Evolutionary conservation across 2,113 vertebrate genomes (phyloP).

Genomic region (Capreolus pygargus): DNA sequence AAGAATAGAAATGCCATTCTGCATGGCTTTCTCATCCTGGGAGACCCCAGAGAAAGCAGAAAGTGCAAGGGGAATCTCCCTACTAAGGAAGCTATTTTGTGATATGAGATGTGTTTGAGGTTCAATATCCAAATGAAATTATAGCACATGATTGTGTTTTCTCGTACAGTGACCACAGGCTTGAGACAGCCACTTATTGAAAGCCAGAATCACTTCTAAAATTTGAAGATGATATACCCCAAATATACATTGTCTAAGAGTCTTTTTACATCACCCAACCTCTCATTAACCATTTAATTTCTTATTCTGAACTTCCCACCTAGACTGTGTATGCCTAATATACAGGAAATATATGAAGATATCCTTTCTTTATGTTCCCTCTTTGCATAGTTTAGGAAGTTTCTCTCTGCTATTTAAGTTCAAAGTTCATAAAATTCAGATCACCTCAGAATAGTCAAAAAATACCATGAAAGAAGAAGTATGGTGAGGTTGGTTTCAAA

Average conservation of each 20-base stretch:
- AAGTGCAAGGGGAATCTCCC: background rate
- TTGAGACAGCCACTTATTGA: background rate
- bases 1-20: background rate
- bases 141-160: background rate
- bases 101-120: background rate
- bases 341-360: background rate
- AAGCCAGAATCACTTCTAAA: background rate
- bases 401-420: background rate
- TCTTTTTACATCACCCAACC: background rate
- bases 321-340: background rate
- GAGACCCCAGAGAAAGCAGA: background rate
- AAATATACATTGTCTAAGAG: background rate
- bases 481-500: background rate
- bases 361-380: background rate
- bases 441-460: background rate
- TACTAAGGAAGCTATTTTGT: background rate
- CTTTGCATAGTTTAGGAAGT: background rate
- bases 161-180: background rate
- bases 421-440: background rate
- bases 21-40: background rate
- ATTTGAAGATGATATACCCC: background rate
- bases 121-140: conserved; percentile 16
- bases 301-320: background rate
- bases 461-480: background rate
- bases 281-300: background rate